phyloP scores from a whole-genome alignment of 2,797 vertebrate genomes.

The Mus spretus region DNA sequence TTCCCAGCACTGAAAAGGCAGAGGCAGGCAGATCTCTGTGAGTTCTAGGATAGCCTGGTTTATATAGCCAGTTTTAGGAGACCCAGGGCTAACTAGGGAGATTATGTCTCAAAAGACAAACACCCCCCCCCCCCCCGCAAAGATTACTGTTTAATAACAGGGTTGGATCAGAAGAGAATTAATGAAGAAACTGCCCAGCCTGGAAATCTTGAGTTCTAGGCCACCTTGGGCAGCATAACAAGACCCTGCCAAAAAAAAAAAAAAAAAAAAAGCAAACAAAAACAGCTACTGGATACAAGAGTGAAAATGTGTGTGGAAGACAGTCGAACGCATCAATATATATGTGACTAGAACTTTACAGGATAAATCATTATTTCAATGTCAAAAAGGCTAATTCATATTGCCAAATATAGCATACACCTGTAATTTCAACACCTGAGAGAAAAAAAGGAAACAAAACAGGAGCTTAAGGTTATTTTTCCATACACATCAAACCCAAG shows the following conservation, averaged over 20 bases:
- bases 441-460: background rate
- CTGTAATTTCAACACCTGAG: background rate
- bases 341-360: constrained; percentile 32
- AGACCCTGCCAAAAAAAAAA: background rate
- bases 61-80: background rate
- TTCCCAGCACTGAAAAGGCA: background rate
- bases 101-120: background rate
- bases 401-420: no score
- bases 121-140: background rate
- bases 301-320: constrained; percentile 1
- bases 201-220: background rate
- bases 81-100: background rate
- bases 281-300: background rate
- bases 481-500: background rate
- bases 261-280: background rate
- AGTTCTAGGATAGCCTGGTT: background rate
- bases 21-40: background rate
- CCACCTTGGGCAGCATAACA: background rate
- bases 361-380: constrained; percentile 38
- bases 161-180: constrained; percentile 35
- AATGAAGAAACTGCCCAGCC: constrained; percentile 45
- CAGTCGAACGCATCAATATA: background rate
- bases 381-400: background rate
- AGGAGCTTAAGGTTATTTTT: background rate
- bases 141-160: background rate